phyloP scores from a whole-genome alignment of 1,140 invertebrate genomes.

The Heliconius himera region DNA sequence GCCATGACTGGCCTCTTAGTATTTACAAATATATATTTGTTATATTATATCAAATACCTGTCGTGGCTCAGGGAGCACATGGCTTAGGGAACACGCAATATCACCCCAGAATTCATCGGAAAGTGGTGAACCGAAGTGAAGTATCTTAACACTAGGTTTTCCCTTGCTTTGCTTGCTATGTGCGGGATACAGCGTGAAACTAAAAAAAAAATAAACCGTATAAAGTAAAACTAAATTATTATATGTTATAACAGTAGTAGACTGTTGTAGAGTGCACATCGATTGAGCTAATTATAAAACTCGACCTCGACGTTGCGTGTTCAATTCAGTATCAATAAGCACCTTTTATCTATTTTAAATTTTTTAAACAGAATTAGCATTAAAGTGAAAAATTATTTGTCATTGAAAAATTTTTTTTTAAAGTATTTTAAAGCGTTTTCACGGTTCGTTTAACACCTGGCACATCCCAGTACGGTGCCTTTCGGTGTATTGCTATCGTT shows the following conservation, averaged over 20 bases:
- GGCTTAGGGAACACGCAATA: no score
- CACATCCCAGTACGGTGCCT: slow-evolving; percentile 42
- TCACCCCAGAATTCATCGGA: no score
- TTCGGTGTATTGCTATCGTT: background rate
- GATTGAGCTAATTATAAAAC: slow-evolving; percentile 15
- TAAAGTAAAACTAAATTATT: background rate
- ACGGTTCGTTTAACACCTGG: slow-evolving; percentile 43
- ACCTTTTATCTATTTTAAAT: slow-evolving; percentile 18
- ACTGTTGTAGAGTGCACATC: background rate
- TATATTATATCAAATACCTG: background rate
- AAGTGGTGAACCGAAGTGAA: no score
- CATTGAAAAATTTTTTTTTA: slow-evolving; percentile 36
- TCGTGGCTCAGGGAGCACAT: no score
- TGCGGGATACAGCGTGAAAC: no score
- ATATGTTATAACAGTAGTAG: background rate
- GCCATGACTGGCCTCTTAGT: background rate
- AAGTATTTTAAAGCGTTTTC: slow-evolving; percentile 41
- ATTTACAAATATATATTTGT: background rate
- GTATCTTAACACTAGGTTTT: no score
- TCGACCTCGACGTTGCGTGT: slow-evolving; percentile 1
- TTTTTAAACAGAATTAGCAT: slow-evolving; percentile 36
- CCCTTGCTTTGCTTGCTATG: no score
- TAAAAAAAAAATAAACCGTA: background rate
- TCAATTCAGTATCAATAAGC: slow-evolving; percentile 10
- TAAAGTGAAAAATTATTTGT: slow-evolving; percentile 27